A percentile compares a stretch with the other conserved stretches of the same genome.
Evolutionary conservation across 1,140 invertebrate genomes (phyloP).

Genomic region (Leptinotarsa texana): DNA sequence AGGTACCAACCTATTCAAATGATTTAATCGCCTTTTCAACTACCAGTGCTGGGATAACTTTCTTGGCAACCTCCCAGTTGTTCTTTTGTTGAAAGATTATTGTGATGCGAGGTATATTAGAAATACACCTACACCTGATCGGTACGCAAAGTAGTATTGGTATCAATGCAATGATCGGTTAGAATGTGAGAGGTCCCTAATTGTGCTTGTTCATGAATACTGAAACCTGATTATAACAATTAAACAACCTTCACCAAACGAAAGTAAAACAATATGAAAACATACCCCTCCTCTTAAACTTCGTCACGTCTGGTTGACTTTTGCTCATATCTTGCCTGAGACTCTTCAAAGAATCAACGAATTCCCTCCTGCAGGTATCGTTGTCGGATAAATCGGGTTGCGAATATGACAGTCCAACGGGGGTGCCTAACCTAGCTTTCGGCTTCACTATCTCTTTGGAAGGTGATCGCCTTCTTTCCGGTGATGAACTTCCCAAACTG

Average conservation of each 20-base stretch:
- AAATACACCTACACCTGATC: too few relatives aligned
- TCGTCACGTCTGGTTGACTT: constrained; percentile 43
- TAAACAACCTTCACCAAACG: neutral
- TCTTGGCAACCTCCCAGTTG: too few relatives aligned
- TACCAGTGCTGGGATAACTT: too few relatives aligned
- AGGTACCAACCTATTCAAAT: too few relatives aligned
- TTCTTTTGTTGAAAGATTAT: too few relatives aligned
- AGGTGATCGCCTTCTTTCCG: constrained; percentile 30
- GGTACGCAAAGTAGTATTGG: too few relatives aligned
- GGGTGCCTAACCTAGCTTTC: constrained; percentile 16
- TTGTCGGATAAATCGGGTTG: constrained; percentile 40
- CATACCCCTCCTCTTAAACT: constrained; percentile 39
- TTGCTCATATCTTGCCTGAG: constrained; percentile 38
- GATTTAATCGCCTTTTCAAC: too few relatives aligned
- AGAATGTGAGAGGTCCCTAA: too few relatives aligned
- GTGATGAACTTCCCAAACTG: constrained; percentile 38
- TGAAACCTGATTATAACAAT: too few relatives aligned
- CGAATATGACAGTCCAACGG: constrained; percentile 32
- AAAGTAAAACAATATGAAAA: constrained; percentile 9
- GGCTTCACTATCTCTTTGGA: constrained; percentile 29
- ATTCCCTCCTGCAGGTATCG: constrained; percentile 39
- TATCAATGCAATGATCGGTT: too few relatives aligned
- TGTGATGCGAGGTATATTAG: too few relatives aligned
- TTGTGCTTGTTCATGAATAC: too few relatives aligned
- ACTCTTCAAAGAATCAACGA: constrained; percentile 36